These are phyloP conservation scores for Wiebesia pumilae DNA, from an alignment of 1,140 invertebrate species.

Conservation along the genomic window DNA sequence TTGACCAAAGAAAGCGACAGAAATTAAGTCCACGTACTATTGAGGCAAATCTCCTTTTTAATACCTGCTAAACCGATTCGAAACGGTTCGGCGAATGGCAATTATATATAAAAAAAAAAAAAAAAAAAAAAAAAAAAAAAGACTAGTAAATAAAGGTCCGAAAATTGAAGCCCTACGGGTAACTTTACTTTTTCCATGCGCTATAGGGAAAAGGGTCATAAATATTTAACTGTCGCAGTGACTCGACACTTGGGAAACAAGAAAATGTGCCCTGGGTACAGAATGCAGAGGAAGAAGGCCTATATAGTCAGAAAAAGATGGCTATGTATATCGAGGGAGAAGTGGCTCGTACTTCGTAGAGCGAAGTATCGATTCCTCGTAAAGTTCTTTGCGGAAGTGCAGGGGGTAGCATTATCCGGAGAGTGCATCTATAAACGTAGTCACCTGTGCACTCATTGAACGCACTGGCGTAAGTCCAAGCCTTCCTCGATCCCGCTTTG, in stretches of 20 bases:
- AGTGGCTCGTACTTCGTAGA: constrained; percentile 2
- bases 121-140: no score
- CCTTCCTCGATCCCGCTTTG: no score
- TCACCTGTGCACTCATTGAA: constrained; percentile 48
- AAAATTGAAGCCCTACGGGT: not conserved
- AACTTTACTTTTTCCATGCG: not conserved
- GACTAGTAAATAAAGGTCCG: not conserved
- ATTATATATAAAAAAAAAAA: no score
- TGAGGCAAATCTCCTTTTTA: no score
- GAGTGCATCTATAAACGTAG: constrained; percentile 47
- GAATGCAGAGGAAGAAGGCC: not conserved
- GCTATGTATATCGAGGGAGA: not conserved
- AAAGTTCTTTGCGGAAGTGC: constrained; percentile 37
- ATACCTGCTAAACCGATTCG: no score
- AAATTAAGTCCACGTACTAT: no score
- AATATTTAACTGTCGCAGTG: constrained; percentile 45
- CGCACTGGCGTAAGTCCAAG: constrained; percentile 40
- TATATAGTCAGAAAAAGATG: not conserved
- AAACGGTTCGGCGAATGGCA: no score
- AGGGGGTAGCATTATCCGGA: constrained; percentile 21
- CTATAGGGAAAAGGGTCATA: constrained; percentile 16
- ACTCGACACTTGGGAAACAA: not conserved
- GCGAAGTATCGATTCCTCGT: constrained; percentile 43
- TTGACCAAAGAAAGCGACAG: no score
- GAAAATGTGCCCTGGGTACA: not conserved